Percentiles rank a stretch among this genome's conserved stretches.
These are phyloP conservation scores for Leptodactylus fuscus DNA, from an alignment of 2,113 vertebrate genomes.

Conservation along the genomic window DNA sequence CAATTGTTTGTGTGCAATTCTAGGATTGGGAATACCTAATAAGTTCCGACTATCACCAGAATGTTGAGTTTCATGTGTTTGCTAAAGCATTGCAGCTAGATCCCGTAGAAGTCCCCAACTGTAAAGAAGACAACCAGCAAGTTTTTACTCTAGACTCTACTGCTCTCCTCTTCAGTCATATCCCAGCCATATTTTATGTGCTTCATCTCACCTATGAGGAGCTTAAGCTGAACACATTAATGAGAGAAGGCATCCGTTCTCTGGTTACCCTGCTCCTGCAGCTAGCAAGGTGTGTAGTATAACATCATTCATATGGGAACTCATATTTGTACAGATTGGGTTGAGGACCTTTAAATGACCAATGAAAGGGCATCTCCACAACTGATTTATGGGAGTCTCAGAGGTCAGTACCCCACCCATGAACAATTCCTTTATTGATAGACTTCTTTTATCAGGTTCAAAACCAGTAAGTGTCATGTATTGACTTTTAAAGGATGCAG, in stretches of 20 bases:
- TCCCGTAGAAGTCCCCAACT: constrained; percentile 64
- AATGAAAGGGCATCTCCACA: too few relatives aligned
- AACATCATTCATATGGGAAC: neutral
- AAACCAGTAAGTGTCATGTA: too few relatives aligned
- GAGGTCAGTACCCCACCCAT: too few relatives aligned
- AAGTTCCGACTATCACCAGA: constrained; percentile 89
- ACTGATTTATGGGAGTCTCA: too few relatives aligned
- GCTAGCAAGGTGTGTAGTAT: constrained; percentile 83
- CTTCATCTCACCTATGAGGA: constrained; percentile 96
- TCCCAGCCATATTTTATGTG: constrained; percentile 92
- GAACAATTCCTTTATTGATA: too few relatives aligned
- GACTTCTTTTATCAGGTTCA: too few relatives aligned
- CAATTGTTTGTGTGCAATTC: neutral
- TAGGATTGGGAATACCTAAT: constrained; percentile 95
- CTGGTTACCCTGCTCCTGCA: constrained; percentile 92
- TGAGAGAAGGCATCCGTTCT: constrained; percentile 84
- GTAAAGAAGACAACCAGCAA: constrained; percentile 71
- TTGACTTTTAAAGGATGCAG: too few relatives aligned
- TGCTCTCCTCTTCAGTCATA: constrained; percentile 88
- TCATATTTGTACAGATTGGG: neutral
- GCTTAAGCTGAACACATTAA: constrained; percentile 90
- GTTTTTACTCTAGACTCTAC: constrained; percentile 85
- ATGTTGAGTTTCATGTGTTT: constrained; percentile 79
- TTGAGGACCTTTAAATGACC: too few relatives aligned
- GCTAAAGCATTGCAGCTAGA: constrained; percentile 76